These are phyloP conservation scores for Drosophila mulleri DNA, from an alignment of 2,888 invertebrate genomes.

Conservation along the genomic window DNA sequence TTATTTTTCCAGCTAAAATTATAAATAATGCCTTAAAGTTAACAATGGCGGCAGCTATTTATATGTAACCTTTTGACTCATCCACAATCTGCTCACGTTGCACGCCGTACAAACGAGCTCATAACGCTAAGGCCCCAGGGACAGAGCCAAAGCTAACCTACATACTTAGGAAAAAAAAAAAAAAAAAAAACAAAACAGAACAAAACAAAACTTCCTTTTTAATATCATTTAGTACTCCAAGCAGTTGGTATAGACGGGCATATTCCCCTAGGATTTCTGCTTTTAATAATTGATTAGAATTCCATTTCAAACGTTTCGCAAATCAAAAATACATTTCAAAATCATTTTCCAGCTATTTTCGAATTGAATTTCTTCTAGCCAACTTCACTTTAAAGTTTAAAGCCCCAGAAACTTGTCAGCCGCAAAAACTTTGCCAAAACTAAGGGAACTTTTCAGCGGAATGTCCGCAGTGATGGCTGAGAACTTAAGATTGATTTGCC, in stretches of 20 bases:
- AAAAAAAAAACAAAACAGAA: neutral
- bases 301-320: neutral
- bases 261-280: neutral
- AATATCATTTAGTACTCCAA: conserved; percentile 4
- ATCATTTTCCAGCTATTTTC: conserved; percentile 1
- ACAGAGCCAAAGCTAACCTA: neutral
- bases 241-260: neutral
- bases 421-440: conserved; percentile 3
- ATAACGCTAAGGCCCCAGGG: conserved; percentile 1
- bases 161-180: neutral
- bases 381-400: conserved; percentile 4
- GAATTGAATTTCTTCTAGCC: neutral
- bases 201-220: conserved; percentile 1
- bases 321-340: conserved; percentile 1
- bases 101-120: neutral
- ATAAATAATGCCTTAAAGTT: neutral
- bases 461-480: neutral
- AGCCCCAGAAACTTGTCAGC: conserved; percentile 6
- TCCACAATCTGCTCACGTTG: conserved; percentile 9
- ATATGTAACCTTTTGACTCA: neutral
- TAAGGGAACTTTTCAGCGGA: neutral
- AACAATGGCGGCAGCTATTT: conserved; percentile 1
- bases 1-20: neutral
- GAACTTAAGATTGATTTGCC: conserved; percentile 1
- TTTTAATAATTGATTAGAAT: neutral